These are phyloP conservation scores for Nymphalis polychloros DNA, from an alignment of 2,888 invertebrate genomes.

Conservation along the genomic window DNA sequence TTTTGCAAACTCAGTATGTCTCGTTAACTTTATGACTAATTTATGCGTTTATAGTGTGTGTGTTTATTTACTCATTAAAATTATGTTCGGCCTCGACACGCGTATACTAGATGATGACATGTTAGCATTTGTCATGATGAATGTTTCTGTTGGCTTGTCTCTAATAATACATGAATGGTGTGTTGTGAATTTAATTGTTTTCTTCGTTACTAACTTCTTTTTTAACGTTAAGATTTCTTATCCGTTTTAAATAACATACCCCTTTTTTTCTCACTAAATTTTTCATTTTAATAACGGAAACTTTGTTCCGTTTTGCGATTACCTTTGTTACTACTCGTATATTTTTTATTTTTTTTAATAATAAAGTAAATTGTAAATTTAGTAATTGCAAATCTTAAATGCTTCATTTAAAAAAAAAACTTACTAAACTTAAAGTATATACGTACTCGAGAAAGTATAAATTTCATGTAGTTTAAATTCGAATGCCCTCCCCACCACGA, in stretches of 20 bases:
- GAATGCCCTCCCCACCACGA: conserved; percentile 20
- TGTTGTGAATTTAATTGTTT: conserved; percentile 13
- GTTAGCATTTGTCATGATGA: conserved; percentile 29
- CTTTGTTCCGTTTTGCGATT: no score
- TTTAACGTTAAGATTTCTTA: no score
- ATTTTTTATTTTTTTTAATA: no score
- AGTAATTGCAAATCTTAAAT: no score
- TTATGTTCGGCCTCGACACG: background rate
- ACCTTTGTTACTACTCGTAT: no score
- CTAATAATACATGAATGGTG: conserved; percentile 35
- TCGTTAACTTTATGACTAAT: no score
- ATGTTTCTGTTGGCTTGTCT: conserved; percentile 39
- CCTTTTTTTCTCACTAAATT: background rate
- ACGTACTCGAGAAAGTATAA: background rate
- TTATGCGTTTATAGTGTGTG: no score
- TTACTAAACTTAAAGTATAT: background rate
- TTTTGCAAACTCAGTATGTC: no score
- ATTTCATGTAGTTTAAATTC: no score
- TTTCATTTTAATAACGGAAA: background rate
- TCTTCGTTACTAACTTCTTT: conserved; percentile 29
- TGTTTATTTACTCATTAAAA: background rate
- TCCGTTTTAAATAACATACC: conserved; percentile 9
- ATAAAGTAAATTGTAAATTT: no score
- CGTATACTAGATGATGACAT: no score
- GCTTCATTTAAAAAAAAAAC: background rate